These are phyloP conservation scores for Ailuropoda melanoleuca DNA, from an alignment of 2,113 vertebrate genomes.

Conservation along the genomic window DNA sequence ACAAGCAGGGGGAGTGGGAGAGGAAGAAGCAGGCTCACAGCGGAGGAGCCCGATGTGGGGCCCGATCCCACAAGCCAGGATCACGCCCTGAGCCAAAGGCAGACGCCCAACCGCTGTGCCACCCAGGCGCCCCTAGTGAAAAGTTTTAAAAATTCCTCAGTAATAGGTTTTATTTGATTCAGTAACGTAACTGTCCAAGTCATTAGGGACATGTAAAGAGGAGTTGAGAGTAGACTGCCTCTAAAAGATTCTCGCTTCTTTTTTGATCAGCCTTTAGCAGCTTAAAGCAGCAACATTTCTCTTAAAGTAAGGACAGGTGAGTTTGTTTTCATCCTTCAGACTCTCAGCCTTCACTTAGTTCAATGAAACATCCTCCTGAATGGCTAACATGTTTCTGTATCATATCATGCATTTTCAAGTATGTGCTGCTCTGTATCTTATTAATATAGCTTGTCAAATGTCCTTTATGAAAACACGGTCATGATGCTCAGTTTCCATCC, in stretches of 20 bases:
- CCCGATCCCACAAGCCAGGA: too few relatives aligned
- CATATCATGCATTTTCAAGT: background rate
- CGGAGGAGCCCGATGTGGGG: too few relatives aligned
- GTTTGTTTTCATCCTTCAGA: background rate
- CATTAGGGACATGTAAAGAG: background rate
- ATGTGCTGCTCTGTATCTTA: background rate
- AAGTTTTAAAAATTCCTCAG: background rate
- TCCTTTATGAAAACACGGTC: background rate
- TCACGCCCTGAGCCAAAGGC: too few relatives aligned
- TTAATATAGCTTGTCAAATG: background rate
- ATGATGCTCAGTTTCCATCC: background rate
- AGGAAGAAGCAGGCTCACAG: too few relatives aligned
- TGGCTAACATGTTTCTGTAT: background rate
- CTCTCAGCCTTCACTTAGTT: background rate
- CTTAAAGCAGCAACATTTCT: background rate
- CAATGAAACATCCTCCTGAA: background rate
- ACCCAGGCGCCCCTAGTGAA: too few relatives aligned
- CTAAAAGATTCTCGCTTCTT: background rate
- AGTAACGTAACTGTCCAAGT: background rate
- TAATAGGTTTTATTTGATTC: background rate
- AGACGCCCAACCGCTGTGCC: too few relatives aligned
- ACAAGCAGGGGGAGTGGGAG: too few relatives aligned
- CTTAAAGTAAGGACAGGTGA: background rate
- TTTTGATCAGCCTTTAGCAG: background rate
- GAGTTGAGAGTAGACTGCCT: background rate